Percentiles rank a stretch among this genome's conserved stretches.
phyloP scores from a whole-genome alignment of 1,140 invertebrate genomes.

The Drosophila varians region DNA sequence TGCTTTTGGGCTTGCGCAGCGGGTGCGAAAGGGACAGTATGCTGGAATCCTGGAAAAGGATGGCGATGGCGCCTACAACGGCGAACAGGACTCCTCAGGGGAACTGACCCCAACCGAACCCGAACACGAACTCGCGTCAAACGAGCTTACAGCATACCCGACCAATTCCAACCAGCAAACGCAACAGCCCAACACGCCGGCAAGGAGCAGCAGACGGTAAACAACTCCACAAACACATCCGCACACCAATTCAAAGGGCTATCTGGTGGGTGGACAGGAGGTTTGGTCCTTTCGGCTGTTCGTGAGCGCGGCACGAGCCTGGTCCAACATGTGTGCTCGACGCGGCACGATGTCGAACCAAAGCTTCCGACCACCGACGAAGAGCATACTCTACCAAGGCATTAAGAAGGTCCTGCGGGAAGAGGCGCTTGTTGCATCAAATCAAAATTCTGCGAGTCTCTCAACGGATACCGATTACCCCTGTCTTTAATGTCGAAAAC shows the following conservation, averaged over 20 bases:
- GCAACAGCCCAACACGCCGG: constrained; percentile 67
- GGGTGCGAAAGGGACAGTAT: neutral
- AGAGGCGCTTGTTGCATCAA: neutral
- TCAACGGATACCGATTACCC: no score
- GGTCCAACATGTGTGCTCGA: constrained; percentile 63
- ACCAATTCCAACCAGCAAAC: constrained; percentile 13
- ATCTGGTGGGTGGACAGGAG: constrained; percentile 7
- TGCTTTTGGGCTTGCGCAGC: neutral
- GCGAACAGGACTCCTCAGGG: neutral
- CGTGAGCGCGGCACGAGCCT: constrained; percentile 30
- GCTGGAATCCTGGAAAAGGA: neutral
- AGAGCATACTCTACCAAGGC: constrained; percentile 42
- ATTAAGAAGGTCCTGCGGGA: constrained; percentile 12
- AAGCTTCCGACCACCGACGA: constrained; percentile 5
- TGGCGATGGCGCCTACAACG: neutral
- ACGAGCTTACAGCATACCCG: neutral
- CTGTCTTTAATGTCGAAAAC: constrained; percentile 1
- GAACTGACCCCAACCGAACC: neutral
- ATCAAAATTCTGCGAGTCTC: no score
- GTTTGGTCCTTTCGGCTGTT: constrained; percentile 19
- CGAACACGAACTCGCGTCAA: neutral
- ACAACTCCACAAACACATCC: constrained; percentile 59
- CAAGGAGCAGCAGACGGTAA: constrained; percentile 66
- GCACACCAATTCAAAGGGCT: neutral
- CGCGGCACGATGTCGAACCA: constrained; percentile 56